Base-by-base conservation (phyloP, 2,888 invertebrate genomes). In the Athalia circularis region DNA sequence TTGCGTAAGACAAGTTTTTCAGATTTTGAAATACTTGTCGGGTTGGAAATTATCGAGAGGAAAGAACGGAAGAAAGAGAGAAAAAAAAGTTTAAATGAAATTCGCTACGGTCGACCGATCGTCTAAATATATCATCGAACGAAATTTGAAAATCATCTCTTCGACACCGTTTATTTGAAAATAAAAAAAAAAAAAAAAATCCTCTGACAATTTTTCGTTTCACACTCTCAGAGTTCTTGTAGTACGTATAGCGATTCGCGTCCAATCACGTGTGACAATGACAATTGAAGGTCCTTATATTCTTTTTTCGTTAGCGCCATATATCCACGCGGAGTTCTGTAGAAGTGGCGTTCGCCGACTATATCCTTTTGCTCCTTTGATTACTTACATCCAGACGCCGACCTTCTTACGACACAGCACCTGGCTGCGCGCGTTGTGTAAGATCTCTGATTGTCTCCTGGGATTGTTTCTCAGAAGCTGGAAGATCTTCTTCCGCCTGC, bases 371-470 rank as follows among this genome's bases (percentile, higher is more conserved):
- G 29, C 29, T 29, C 29, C 29, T 7, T 64, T 68, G 68, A 68
- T 68, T 68, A 68, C 68, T 68, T 68, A 54, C 43, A 68, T 29
- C 29, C 57, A 72, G 72, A 72, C 72, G 59, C 72, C 72, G 68
- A 43, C 54, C 68, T 52, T 43, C 80, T 29, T 29, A 29, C 29
- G 29, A 29, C 1, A 29, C 29, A 29, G 29, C 29, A 29, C 29
- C 29, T 29, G 29, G 29, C 29, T 29, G 29, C 29, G 29, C 29
- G 29, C 29, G 29, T 29, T 29, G 29, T 76, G 65, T 72, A 61
- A 80, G 83, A 83, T 81, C 80, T 81, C 78, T 79, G 79, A 82
- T 80, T 81, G 79, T 80, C 79, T 67, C 74, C 64, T 50, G 80
- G 81, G 82, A 83, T 83, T 82, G 81, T 81, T 82, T 82, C 79